These are phyloP conservation scores for Chionoecetes opilio DNA, from an alignment of 1,140 invertebrate genomes.

Conservation along the genomic window DNA sequence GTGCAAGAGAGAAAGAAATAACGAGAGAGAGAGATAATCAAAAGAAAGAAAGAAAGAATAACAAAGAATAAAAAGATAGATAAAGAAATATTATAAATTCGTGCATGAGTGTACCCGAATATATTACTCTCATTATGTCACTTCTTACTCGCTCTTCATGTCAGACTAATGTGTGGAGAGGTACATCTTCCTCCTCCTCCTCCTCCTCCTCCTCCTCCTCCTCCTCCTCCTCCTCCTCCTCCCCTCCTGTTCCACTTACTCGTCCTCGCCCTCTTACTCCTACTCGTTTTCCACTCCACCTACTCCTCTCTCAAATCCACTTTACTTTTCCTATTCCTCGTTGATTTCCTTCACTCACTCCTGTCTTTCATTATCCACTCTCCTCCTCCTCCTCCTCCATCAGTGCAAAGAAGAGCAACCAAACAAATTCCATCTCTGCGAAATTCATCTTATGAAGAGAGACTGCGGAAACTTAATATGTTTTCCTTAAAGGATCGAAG, in stretches of 20 bases:
- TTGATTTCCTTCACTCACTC: neutral
- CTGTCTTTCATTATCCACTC: neutral
- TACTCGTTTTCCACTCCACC: neutral
- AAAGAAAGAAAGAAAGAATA: neutral
- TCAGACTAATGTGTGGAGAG: constrained; percentile 19
- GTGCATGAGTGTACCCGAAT: neutral
- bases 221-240: neutral
- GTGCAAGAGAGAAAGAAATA: neutral
- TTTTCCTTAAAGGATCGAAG: too few relatives aligned
- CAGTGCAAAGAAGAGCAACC: too few relatives aligned
- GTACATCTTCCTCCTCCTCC: neutral
- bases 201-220: neutral
- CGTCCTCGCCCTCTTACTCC: neutral
- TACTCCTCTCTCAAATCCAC: neutral
- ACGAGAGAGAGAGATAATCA: neutral
- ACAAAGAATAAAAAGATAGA: neutral
- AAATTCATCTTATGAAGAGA: too few relatives aligned
- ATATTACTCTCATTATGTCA: constrained; percentile 30
- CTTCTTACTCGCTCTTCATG: neutral
- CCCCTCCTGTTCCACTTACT: neutral
- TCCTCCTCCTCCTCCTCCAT: neutral
- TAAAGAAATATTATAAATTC: neutral
- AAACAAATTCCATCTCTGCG: too few relatives aligned
- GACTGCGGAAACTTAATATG: too few relatives aligned
- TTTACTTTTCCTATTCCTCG: neutral